phyloP scores from a whole-genome alignment of 2,888 invertebrate species.

The Trichacis sp. region DNA sequence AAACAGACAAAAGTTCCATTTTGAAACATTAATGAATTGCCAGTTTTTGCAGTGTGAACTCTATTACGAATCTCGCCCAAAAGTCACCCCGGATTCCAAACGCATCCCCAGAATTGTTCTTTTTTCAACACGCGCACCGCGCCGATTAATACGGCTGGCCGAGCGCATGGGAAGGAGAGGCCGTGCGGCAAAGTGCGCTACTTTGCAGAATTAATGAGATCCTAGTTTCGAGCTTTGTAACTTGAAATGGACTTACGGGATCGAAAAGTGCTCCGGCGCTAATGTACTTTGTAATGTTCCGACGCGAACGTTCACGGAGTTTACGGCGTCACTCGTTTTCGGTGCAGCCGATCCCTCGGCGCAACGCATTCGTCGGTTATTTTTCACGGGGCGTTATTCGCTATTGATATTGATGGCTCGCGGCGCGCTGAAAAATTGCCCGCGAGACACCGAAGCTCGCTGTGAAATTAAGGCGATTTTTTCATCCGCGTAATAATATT shows the following conservation, averaged over 20 bases:
- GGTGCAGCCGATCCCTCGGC: conserved; percentile 7
- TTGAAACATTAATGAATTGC: too few relatives aligned
- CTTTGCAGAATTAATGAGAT: conserved; percentile 44
- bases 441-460: not conserved
- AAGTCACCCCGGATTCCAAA: not conserved
- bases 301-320: conserved; percentile 27
- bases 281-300: conserved; percentile 38
- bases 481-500: not conserved
- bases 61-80: too few relatives aligned
- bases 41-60: not conserved
- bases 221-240: conserved; percentile 33
- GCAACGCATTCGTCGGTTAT: conserved; percentile 6
- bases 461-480: not conserved
- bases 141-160: conserved; percentile 20
- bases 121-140: conserved; percentile 19
- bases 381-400: not conserved
- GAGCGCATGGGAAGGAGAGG: conserved; percentile 26
- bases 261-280: conserved; percentile 34
- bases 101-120: conserved; percentile 16
- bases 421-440: not conserved
- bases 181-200: conserved; percentile 22
- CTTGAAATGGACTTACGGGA: conserved; percentile 35
- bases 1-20: too few relatives aligned
- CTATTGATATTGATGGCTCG: not conserved
- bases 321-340: conserved; percentile 33